Conservation (phyloP, 2,113 vertebrate genomes). For the Tragelaphus scriptus region DNA sequence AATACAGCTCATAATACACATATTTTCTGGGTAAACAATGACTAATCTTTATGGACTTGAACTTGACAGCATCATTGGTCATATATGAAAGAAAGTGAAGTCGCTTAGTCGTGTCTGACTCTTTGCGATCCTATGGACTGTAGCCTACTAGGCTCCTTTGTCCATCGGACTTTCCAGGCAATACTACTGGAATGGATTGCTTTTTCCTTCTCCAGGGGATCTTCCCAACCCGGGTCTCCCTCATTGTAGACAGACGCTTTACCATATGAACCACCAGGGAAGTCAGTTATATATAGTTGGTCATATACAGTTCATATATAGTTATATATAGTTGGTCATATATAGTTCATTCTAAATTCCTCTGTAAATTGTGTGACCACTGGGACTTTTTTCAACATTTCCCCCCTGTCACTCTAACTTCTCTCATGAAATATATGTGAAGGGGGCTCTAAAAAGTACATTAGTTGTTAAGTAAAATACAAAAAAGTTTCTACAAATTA, state of each 20-base stretch:
- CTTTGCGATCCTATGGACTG: no score
- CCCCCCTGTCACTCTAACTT: not conserved
- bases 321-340: not conserved
- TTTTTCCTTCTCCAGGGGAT: no score
- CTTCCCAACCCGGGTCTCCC: no score
- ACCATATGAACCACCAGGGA: no score
- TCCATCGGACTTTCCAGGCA: no score
- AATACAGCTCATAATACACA: not conserved
- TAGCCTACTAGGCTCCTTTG: no score
- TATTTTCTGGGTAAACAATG: not conserved
- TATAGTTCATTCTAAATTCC: not conserved
- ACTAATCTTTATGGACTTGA: not conserved
- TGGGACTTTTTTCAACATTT: not conserved
- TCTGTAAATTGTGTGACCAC: not conserved
- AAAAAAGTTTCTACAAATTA: not conserved
- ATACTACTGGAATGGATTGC: no score
- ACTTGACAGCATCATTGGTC: not conserved
- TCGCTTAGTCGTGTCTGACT: no score
- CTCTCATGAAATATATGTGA: not conserved
- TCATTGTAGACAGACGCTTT: no score
- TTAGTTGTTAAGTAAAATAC: not conserved
- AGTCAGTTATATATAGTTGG: no score
- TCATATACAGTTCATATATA: no score
- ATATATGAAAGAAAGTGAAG: no score
- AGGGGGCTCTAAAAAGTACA: not conserved